Base-by-base conservation (phyloP, 2,797 vertebrate genomes). In the Oreochromis grahami region DNA sequence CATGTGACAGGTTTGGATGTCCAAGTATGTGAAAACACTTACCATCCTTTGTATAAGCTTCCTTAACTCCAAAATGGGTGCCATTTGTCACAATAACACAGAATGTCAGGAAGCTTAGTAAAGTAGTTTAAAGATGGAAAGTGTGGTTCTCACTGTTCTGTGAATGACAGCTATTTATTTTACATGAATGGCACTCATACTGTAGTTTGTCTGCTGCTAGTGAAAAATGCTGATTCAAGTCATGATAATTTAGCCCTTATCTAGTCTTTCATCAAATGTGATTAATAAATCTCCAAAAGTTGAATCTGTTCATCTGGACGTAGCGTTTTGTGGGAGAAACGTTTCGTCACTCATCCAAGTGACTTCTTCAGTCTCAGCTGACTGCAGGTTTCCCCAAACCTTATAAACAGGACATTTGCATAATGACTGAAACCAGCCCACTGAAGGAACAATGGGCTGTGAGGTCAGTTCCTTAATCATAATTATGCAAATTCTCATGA, bases 11-110 rank as follows among this genome's bases (percentile, higher is more conserved):
- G 48, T 43, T 11, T 19, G 45, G 14, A 14, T 36, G 36, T 80
- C 6, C 26, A 65, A 50, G 21, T 65, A 58, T 50, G 65, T 77
- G 51, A 60, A 81, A 83, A 79, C 51, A 65, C 29, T 50, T 50
- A n/a, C 53, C 4, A 9, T 78, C 48, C 63, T 82, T 52, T 82
- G 58, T 63, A 12, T 19, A 56, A 85, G 86, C 56, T 53, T 81
- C 68, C 48, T 80, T 77, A 81, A 79, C 50, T 85, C 34, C 5
- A 45, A n/a, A 87, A 70, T 79, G n/a, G 41, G 17, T 24, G 51
- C 45, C 21, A 76, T 93, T 85, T 84, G 68, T 85, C 85, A 86
- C 77, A 79, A 87, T 85, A 82, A 87, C 58, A 70, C 50, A 29
- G 45, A 83, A 60, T 26, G 68, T 56, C 50, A 79, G 38, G 14